Conservation (phyloP, 2,888 invertebrate genomes). For the Agrilus mali region DNA sequence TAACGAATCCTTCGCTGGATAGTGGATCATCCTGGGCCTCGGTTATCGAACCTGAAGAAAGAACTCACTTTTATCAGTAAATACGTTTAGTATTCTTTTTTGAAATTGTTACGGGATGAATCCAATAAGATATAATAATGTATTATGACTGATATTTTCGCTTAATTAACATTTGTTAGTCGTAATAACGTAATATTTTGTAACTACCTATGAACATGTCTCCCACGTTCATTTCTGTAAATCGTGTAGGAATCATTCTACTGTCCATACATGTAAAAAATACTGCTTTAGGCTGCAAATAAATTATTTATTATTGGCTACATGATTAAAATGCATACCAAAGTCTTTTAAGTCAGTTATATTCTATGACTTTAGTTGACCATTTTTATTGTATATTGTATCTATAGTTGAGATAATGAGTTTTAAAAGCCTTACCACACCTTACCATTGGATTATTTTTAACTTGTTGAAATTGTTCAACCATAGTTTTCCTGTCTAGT, state of each 20-base stretch:
- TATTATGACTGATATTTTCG: too few species aligned
- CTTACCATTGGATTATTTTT: conserved; percentile 77
- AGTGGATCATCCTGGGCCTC: too few species aligned
- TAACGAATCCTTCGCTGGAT: too few species aligned
- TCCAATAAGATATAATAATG: too few species aligned
- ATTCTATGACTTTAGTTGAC: too few species aligned
- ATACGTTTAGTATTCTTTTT: too few species aligned
- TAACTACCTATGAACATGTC: conserved; percentile 88
- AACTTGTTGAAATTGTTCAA: conserved; percentile 84
- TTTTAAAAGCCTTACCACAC: conserved; percentile 10
- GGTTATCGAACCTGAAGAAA: too few species aligned
- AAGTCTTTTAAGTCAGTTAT: too few species aligned
- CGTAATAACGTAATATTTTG: background rate
- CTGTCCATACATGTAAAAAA: conserved; percentile 99
- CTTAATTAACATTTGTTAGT: too few species aligned
- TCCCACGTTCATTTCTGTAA: conserved; percentile 90
- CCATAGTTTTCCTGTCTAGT: conserved; percentile 72
- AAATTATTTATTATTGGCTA: background rate
- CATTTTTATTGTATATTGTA: too few species aligned
- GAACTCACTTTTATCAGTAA: too few species aligned
- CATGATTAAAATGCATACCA: background rate
- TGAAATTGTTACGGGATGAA: background rate
- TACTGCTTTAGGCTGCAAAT: conserved; percentile 78
- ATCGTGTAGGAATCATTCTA: conserved; percentile 90
- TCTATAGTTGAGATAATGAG: conserved; percentile 1